phyloP scores from a whole-genome alignment of 1,140 invertebrate genomes.

The Drosophila punjabiensis region DNA sequence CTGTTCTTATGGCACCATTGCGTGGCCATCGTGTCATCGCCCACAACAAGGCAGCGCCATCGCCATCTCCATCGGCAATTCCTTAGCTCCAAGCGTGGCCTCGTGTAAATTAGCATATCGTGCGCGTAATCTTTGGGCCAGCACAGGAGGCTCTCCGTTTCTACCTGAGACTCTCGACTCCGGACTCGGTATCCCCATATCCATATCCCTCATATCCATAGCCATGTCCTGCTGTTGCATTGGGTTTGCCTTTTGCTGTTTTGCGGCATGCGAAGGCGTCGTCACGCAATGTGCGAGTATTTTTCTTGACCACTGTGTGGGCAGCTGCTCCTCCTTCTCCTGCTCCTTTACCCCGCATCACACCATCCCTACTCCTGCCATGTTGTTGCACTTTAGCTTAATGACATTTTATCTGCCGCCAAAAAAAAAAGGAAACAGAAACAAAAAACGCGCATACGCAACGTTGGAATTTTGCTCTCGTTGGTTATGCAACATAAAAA shows the following conservation, averaged over 20 bases:
- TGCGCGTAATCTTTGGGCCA: slow-evolving; percentile 78
- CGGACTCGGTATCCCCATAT: slow-evolving; percentile 46
- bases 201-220: slow-evolving; percentile 48
- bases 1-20: slow-evolving; percentile 29
- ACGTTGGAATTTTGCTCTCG: slow-evolving; percentile 34
- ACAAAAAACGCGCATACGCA: slow-evolving; percentile 63
- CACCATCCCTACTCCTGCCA: not conserved
- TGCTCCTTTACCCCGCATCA: not conserved
- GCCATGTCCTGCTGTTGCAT: slow-evolving; percentile 74
- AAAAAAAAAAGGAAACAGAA: not conserved
- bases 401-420: slow-evolving; percentile 80
- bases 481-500: slow-evolving; percentile 74
- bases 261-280: slow-evolving; percentile 80
- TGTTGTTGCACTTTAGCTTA: slow-evolving; percentile 75
- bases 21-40: slow-evolving; percentile 72
- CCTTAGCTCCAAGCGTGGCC: slow-evolving; percentile 40
- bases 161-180: slow-evolving; percentile 9
- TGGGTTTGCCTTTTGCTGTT: slow-evolving; percentile 29
- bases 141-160: slow-evolving; percentile 66
- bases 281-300: slow-evolving; percentile 69
- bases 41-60: slow-evolving; percentile 65
- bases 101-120: slow-evolving; percentile 83
- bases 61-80: slow-evolving; percentile 45
- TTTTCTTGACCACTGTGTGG: slow-evolving; percentile 79
- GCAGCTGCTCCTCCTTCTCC: slow-evolving; percentile 34